These are phyloP conservation scores for Plotosus lineatus DNA, from an alignment of 2,113 vertebrate species.

Conservation along the genomic window DNA sequence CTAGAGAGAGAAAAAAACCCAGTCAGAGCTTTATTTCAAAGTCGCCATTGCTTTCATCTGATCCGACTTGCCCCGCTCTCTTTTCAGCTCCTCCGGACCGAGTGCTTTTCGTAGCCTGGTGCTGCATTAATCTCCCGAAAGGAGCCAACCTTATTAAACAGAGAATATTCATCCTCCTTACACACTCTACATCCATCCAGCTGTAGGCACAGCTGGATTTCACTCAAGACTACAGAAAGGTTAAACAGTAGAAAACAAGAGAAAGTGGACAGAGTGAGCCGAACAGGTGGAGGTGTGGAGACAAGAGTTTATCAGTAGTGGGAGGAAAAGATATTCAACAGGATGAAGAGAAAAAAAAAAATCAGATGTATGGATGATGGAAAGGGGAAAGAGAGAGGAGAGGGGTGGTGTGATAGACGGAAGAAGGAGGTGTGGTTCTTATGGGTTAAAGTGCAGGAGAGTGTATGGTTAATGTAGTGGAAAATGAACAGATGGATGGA, in stretches of 20 bases:
- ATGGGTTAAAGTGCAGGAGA: neutral
- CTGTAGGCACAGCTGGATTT: neutral
- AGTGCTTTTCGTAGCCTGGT: neutral
- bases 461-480: neutral
- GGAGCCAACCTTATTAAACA: neutral
- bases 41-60: conserved; percentile 33
- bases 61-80: conserved; percentile 55
- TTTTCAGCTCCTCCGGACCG: conserved; percentile 51
- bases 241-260: neutral
- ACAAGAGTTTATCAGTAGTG: neutral
- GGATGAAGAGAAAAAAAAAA: neutral
- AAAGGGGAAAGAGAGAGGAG: neutral
- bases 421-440: neutral
- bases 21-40: conserved; percentile 39
- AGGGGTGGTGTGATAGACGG: neutral
- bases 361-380: neutral
- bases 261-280: neutral
- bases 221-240: neutral
- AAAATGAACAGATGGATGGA: neutral
- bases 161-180: conserved; percentile 7
- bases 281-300: neutral
- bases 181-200: neutral
- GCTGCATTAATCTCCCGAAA: neutral
- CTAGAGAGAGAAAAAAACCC: conserved; percentile 65
- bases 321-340: neutral